Base-by-base conservation (phyloP, 2,888 invertebrate species). In the Cryptus viduatorius region DNA sequence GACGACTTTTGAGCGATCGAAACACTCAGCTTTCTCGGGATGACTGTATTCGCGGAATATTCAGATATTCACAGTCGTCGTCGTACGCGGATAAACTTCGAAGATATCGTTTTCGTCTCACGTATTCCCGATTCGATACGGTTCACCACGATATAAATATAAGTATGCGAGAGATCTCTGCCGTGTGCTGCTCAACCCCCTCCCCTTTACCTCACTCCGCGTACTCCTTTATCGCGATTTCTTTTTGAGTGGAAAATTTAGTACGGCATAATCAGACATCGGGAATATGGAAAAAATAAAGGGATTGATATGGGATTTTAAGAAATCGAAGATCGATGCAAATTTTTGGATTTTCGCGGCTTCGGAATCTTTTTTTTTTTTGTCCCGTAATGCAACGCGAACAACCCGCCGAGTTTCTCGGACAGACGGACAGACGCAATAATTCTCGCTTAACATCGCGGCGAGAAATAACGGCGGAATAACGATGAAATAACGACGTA, bases 71-170 rank as follows among this genome's bases (percentile, higher is more conserved):
- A 59, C 73, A 78, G 42, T 68, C 68, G 24, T 84, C 69, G 75
- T 50, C 24, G 68, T 42, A 64, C 19, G 44, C 37, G 50, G 5
- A 64, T 46, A 64, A 46, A 16, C 75, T 37, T 31, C 12, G 16
- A 44, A 88, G 88, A 91, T 92, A 92, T 91, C 90, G 90, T 90
- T 92, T 92, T 89, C 92, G 89, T 89, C 89, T 92, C 93, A 92
- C 92, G 93, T 93, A 90, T 90, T 79, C 84, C 88, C 92, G 90
- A 92, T 92, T 92, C 90, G 91, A 92, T 90, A 90, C 92, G 91
- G 90, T 91, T 92, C 91, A 89, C 88, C 88, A 88, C 89, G 89
- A 91, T 91, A 93, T 92, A 92, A 93, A 92, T 90, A 88, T 81
- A 84, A 84, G 83, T 87, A 31, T n/a, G 61, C 61, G 88, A 87